Evolutionary conservation across 2,888 invertebrate genomes (phyloP), one percentile per base, ranked within the genome.

Genomic region (Caenorhabditis uteleia): DNA sequence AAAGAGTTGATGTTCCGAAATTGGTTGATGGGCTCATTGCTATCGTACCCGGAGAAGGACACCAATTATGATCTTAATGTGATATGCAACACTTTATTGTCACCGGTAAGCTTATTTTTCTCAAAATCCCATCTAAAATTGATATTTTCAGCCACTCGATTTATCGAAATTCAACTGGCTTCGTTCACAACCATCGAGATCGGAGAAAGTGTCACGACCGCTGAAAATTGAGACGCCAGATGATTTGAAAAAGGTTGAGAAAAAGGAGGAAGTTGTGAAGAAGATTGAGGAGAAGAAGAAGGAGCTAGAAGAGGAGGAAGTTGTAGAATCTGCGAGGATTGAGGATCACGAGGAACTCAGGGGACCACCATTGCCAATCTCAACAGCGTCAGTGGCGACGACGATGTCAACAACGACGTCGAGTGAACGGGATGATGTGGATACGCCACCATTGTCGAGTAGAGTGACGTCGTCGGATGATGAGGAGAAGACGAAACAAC

Each of bases 1-100:
- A 57, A 67, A 44, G 67, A 72, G 48, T 38, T 72, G 20, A 43
- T 50, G n/a, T 69, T 60, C 39, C 55, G 72, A n/a, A 61, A 56
- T 36, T 72, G 72, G 72, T 50, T 72, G 44, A 72, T 57, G 60
- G 65, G 65, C 26, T 53, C 54, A 33, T 42, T 46, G 1, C 5
- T 62, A 8, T 26, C 42, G 16, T 39, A 46, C n/a, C 46, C 51
- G 14, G 27, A 23, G 2, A 34, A 54, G 16, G 12, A 20, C 36
- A 58, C 7, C 27, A 18, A 12, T 27, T 53, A 49, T 26, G 45
- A 55, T 43, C 53, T 42, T n/a, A 60, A 53, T 23, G 43, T 38
- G 18, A n/a, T 57, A 23, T 44, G 47, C 40, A 57, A 55, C 21
- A 57, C 56, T 8, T 40, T 58, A 1, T 40, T 65, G 14, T 49